Conservation (phyloP, 2,888 invertebrate genomes). For the Rotaria sp. region DNA sequence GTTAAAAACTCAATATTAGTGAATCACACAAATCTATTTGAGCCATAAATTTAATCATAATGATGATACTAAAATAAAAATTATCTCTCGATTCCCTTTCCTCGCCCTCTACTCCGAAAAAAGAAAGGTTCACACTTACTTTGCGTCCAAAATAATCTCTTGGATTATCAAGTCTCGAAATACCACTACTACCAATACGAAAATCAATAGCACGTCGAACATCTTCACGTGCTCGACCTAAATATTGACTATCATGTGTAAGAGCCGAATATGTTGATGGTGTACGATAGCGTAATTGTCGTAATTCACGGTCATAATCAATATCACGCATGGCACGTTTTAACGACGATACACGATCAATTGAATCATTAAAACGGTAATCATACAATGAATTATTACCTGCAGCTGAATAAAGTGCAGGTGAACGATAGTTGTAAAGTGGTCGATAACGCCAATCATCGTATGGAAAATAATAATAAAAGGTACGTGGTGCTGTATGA, state of each 20-base stretch:
- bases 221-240: constrained; percentile 6
- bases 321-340: constrained; percentile 22
- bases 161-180: not conserved
- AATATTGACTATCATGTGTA: not conserved
- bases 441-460: constrained; percentile 29
- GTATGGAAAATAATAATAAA: constrained; percentile 19
- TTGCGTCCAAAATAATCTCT: not conserved
- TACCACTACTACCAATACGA: constrained; percentile 3
- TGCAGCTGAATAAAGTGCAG: not conserved
- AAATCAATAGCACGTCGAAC: not conserved
- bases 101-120: no score
- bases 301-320: constrained; percentile 4
- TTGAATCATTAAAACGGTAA: not conserved
- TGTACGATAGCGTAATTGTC: not conserved
- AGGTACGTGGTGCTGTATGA: constrained; percentile 25
- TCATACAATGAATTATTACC: not conserved
- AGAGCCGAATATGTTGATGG: not conserved
- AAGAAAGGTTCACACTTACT: not conserved
- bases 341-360: not conserved
- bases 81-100: no score
- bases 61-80: no score
- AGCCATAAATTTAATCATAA: no score
- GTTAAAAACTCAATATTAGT: no score
- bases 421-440: not conserved
- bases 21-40: no score